phyloP scores from a whole-genome alignment of 2,113 vertebrate genomes.

The Protomyctophum bolini region DNA sequence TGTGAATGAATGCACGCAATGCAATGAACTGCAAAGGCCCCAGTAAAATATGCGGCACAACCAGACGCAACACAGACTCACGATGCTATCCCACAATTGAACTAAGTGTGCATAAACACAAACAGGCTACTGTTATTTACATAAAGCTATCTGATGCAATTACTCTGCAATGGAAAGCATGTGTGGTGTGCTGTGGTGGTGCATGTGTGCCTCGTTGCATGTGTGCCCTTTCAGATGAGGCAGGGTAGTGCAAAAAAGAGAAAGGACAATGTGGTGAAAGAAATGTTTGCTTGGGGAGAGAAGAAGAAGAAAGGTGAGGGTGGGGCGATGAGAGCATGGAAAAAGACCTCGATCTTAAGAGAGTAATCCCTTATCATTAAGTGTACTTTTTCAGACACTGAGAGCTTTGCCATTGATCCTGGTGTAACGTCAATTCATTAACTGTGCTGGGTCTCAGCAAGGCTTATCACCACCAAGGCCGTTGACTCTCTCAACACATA shows the following conservation, averaged over 20 bases:
- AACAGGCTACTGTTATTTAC: not conserved
- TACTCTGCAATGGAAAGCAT: not conserved
- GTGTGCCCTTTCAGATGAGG: not conserved
- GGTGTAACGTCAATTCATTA: conserved; percentile 77
- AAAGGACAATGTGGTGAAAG: conserved; percentile 1
- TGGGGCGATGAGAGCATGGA: conserved; percentile 27
- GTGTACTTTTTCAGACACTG: conserved; percentile 62
- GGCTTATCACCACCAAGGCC: conserved; percentile 59
- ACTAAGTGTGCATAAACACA: not conserved
- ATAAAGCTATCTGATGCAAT: not conserved
- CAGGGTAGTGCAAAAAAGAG: conserved; percentile 21
- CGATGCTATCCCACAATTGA: not conserved
- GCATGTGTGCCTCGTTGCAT: not conserved
- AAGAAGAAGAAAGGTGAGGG: conserved; percentile 31
- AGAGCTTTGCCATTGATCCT: conserved; percentile 73
- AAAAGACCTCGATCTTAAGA: conserved; percentile 72
- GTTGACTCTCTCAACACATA: conserved; percentile 28
- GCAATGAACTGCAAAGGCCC: conserved; percentile 1
- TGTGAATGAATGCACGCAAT: too few species aligned
- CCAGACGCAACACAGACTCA: not conserved
- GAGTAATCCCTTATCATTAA: conserved; percentile 79
- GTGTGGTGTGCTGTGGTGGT: not conserved
- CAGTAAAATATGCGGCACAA: not conserved
- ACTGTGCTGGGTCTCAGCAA: conserved; percentile 44
- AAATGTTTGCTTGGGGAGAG: not conserved